phyloP scores from a whole-genome alignment of 2,113 vertebrate species.

The Xenopus borealis region DNA sequence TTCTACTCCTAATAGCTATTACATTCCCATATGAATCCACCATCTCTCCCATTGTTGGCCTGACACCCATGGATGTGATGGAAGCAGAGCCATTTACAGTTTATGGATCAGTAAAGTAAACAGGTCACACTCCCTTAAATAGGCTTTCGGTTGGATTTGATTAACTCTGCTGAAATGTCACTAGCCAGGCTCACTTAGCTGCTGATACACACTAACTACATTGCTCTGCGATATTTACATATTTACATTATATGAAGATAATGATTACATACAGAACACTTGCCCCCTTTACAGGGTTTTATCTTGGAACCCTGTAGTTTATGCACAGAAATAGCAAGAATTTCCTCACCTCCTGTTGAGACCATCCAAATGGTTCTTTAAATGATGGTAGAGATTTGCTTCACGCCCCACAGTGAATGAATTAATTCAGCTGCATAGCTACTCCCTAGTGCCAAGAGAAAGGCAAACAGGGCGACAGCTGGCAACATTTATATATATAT shows the following conservation, averaged over 20 bases:
- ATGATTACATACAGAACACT: too few relatives aligned
- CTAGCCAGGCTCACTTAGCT: too few relatives aligned
- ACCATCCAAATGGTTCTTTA: neutral
- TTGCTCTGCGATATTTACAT: too few relatives aligned
- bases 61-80: too few relatives aligned
- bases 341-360: neutral
- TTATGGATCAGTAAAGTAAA: neutral
- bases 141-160: neutral
- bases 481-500: neutral
- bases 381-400: neutral
- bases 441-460: neutral
- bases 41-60: too few relatives aligned
- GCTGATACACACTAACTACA: too few relatives aligned
- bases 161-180: neutral
- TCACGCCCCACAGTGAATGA: neutral
- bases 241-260: too few relatives aligned
- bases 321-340: neutral
- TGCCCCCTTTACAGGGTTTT: too few relatives aligned
- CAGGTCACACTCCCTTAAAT: conserved; percentile 8
- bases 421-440: conserved; percentile 11
- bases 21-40: too few relatives aligned
- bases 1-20: too few relatives aligned
- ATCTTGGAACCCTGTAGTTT: neutral
- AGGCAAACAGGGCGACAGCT: neutral
- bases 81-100: too few relatives aligned